phyloP scores from a whole-genome alignment of 2,113 vertebrate species.

The Merops nubicus region DNA sequence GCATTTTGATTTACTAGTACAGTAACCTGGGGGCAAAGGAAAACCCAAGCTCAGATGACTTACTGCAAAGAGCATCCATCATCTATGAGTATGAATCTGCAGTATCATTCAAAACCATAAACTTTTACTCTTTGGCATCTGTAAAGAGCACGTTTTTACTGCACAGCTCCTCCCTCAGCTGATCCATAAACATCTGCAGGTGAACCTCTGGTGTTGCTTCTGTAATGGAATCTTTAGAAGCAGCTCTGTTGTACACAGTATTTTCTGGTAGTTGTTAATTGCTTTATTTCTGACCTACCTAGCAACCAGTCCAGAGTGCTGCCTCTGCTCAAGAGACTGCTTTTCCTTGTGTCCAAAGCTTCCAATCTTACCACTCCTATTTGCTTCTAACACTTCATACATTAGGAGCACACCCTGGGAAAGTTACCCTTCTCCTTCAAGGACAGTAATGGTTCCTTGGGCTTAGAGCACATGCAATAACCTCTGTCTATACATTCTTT shows the following conservation, averaged over 20 bases:
- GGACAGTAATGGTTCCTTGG: background rate
- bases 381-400: background rate
- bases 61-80: background rate
- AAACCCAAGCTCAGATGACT: background rate
- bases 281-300: background rate
- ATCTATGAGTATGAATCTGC: background rate
- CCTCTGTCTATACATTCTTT: background rate
- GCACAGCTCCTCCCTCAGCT: background rate
- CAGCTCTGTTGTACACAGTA: background rate
- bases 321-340: background rate
- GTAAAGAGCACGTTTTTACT: background rate
- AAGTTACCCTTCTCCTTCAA: background rate
- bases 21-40: background rate
- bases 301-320: background rate
- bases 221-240: background rate
- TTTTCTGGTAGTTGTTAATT: background rate
- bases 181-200: background rate
- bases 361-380: background rate
- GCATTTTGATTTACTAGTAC: background rate
- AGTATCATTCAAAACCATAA: background rate
- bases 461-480: background rate
- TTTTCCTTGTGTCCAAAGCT: background rate
- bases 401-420: background rate
- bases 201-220: background rate
- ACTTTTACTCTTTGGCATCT: background rate